Base-by-base conservation (phyloP, 2,113 vertebrate species). In the Falcunculus frontatus region DNA sequence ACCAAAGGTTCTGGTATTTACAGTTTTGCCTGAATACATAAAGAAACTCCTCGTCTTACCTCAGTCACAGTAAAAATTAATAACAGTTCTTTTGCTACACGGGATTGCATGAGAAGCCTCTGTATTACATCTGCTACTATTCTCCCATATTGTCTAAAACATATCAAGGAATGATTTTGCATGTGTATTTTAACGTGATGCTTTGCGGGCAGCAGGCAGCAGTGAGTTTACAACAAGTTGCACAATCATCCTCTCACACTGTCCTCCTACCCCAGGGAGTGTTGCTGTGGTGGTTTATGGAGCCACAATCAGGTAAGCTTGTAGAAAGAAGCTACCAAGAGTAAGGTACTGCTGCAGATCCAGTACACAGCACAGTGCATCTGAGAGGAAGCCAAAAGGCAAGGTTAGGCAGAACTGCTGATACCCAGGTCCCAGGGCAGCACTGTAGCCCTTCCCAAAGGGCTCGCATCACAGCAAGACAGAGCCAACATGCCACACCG, bases 161-260 rank as follows among this genome's bases (percentile, higher is more conserved):
- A n/a, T 7, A 46, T 55, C 44, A 68, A 76, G 30, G 27, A 67
- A 32, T n/a, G 19, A 13, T 68, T 82, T 64, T 44, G 2, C 16
- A 13, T 19, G 4, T 46, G 27, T 13, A 16, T 74, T 64, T 85
- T 41, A 84, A 27, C 0, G 0, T 11, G 3, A 29, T 7, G 10
- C 33, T 87, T 78, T 72, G 13, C 29, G 33, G 1, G 16, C 23
- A 87, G 46, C 18, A 56, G 18, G 27, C 33, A 84, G 56, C 21
- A 37, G 3, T 10, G 30, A 50, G 27, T 59, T 93, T 84, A 44
- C 46, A 62, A 20, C 17, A 35, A 42, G 16, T 32, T 72, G 47
- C 29, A 27, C 5, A 37, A 19, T 57, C 0, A 0, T 41, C 49
- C 6, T 4, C 13, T 62, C 9, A 7, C 0, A 0, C 9, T 29